phyloP scores from a whole-genome alignment of 2,113 vertebrate genomes.

The Albula goreensis region DNA sequence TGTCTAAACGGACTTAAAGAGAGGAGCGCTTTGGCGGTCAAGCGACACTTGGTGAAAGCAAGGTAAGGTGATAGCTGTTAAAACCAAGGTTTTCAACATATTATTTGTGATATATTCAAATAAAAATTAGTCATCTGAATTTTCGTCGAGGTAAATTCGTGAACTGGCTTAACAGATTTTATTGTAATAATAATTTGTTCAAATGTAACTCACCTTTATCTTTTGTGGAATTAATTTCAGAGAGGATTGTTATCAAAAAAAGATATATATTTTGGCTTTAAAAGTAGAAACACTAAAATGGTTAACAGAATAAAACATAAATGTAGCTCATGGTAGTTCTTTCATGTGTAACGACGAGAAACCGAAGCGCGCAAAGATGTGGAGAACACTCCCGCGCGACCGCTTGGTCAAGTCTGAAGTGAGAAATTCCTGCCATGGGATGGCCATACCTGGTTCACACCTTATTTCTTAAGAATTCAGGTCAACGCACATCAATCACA shows the following conservation, averaged over 20 bases:
- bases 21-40: background rate
- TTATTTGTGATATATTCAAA: background rate
- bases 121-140: background rate
- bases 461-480: conserved; percentile 47
- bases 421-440: conserved; percentile 46
- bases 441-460: conserved; percentile 51
- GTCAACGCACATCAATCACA: conserved; percentile 46
- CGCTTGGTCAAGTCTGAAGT: conserved; percentile 37
- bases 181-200: background rate
- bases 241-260: background rate
- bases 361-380: background rate
- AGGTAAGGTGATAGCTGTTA: conserved; percentile 17
- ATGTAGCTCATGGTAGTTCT: background rate
- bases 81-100: background rate
- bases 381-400: background rate
- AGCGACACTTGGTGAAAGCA: background rate
- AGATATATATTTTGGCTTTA: background rate
- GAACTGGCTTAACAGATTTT: no score
- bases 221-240: background rate
- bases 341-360: background rate
- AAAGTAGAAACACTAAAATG: background rate
- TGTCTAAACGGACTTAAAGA: conserved; percentile 6
- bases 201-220: background rate
- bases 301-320: background rate
- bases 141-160: no score